Base-by-base conservation (phyloP, 2,888 invertebrate genomes). In the Tuberolachnus salignus region DNA sequence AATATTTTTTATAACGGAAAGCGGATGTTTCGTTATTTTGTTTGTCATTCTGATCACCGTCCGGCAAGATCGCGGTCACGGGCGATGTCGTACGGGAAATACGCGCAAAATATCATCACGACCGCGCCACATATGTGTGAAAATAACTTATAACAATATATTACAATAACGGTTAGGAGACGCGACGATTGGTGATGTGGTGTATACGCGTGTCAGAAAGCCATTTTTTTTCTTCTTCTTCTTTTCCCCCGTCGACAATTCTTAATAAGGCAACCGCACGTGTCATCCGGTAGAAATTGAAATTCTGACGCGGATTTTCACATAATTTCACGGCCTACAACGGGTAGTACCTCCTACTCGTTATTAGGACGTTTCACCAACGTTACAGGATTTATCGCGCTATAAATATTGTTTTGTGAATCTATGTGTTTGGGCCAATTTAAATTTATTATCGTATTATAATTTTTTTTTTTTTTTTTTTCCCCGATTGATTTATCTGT, bases 111-210 rank as follows among this genome's bases (percentile, higher is more conserved):
- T n/a, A n/a, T n/a, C 49, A 51, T 42, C 51, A 73, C 51, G 72
- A 42, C 4, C 19, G 26, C 59, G 34, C 14, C 6, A 14, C 1
- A 3, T 19, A 34, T 8, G 49, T 49, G 59, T 61, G 49, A 72
- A 73, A 63, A 72, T 21, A 13, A 51, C 34, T 51, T 70, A 34
- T 21, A 23, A 21, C n/a, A 34, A 42, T 55, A 49, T 8, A 61
- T 73, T 63, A 73, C 34, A 72, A 72, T 61, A 49, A 13, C 34
- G 51, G 61, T 61, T 23, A 61, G 49, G 49, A 72, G 61, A 73
- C 34, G 51, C 21, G 51, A 73, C 34, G 34, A 34, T 63, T 42
- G 21, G 34, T 61, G 42, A 16, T n/a, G 21, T 11, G 19, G 21
- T 11, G 19, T 61, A 14, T 23, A 14, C 21, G 19, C 21, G 2